Evolutionary conservation across 2,797 vertebrate species (phyloP), one percentile per base, ranked within the genome.

Genomic region (Enteromius unitaeniatus): DNA sequence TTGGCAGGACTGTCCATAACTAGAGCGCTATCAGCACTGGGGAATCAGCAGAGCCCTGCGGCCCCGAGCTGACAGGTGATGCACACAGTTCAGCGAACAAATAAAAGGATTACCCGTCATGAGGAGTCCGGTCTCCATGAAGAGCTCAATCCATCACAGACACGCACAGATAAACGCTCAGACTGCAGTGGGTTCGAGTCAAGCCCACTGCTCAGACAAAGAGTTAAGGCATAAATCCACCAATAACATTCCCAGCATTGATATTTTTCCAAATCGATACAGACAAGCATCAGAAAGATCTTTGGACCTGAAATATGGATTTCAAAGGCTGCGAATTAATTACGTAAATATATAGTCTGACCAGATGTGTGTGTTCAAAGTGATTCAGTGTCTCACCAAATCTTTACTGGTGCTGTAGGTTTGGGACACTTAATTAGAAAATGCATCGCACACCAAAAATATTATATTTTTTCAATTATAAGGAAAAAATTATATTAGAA

Each of bases 1-100:
- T 79, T 91, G 89, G 84, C 86, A 87, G 83, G 67, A 82, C 78
- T 88, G 89, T 89, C 90, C 76, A 86, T 85, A 76, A 64, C 74
- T 85, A 81, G 69, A 81, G 69, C 14, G 19, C 79, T 77, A 60
- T 75, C 47, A 55, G 86, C 75, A 49, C 53, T 68, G 60, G 78
- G 42, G 60, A 68, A 28, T 87, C 78, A 69, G 86, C 55, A 42
- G 15, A 19, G 49, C 26, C 83, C 70, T 77, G 73, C 34, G 65
- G 81, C 14, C 64, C 74, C 49, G 80, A 49, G 40, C 79, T 87
- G 88, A 86, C 68, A 81, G 69, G 74, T 79, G 84, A 85, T 84
- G 81, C 1, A 70, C 58, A 79, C 37, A 73, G 34, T 81, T 64
- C 76, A 42, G 76, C 42, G 58, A 64, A 60, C 80, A 82, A 88